Conservation (phyloP, 2,113 vertebrate species). For the Felis catus region F.catus_Fca126_mat1.0 CM031423.1:63019001-63019500, state of each 20-base stretch:
- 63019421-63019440: not conserved
- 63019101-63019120: not conserved
- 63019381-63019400: not conserved
- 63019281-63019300: not conserved
- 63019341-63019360: not conserved
- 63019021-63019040: not conserved
- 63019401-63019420: not conserved
- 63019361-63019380: not conserved
- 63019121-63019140: not conserved
- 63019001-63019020: not conserved
- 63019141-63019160: not conserved
- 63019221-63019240: not conserved
- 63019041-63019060: not conserved
- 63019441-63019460: not conserved
- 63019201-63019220: not conserved
- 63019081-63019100: not conserved
- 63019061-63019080: not conserved
- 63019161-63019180: not conserved
- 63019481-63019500: constrained; percentile 50
- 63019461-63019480: constrained; percentile 52
- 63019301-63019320: not conserved
- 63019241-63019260: not conserved
- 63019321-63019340: not conserved
- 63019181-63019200: not conserved
- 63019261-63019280: not conserved